Conservation (phyloP, 1,140 invertebrate genomes). For the Pristionchus pacificus region DNA sequence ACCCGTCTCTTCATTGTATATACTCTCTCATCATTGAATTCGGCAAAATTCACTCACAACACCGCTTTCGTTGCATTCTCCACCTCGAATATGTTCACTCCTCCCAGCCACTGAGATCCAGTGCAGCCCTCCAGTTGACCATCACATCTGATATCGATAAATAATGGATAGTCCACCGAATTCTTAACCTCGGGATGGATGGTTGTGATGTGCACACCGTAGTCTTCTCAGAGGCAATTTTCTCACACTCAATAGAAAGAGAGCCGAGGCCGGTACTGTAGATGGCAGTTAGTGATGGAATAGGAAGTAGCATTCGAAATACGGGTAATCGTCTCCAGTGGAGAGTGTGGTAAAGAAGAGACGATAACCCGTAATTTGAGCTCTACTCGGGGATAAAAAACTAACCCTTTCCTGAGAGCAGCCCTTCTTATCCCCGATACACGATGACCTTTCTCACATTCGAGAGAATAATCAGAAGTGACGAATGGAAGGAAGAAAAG, state of each 20-base stretch:
- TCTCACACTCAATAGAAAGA: not conserved
- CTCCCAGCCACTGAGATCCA: not conserved
- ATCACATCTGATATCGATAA: not conserved
- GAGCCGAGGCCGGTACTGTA: not conserved
- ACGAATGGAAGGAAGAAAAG: not conserved
- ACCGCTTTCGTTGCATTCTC: not conserved
- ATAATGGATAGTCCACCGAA: not conserved
- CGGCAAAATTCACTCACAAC: not conserved
- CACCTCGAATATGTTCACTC: not conserved
- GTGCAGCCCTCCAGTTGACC: not conserved
- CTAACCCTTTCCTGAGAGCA: not conserved
- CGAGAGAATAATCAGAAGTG: not conserved
- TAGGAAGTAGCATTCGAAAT: too few species aligned
- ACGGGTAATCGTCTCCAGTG: too few species aligned
- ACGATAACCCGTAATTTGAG: too few species aligned
- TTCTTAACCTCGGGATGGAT: not conserved
- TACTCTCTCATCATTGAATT: not conserved
- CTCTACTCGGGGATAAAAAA: too few species aligned
- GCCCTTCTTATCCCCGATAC: not conserved
- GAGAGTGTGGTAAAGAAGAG: too few species aligned
- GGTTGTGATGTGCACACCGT: not conserved
- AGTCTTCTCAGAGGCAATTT: not conserved
- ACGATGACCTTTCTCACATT: not conserved
- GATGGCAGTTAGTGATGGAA: not conserved
- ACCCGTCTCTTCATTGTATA: too few species aligned